Conservation (phyloP, 1,140 invertebrate genomes). For the Periplaneta americana region DNA sequence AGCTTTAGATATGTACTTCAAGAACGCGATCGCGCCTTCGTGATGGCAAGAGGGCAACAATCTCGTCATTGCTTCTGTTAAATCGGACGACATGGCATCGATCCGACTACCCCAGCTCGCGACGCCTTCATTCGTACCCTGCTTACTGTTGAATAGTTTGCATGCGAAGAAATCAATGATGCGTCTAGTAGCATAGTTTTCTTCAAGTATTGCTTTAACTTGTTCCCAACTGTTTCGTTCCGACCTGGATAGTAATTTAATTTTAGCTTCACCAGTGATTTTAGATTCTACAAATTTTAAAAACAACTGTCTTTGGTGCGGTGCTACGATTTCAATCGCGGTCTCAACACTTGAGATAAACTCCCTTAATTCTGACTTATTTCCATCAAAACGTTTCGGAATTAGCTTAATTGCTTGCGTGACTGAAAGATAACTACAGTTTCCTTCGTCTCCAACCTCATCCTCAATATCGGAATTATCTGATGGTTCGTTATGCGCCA, state of each 20-base stretch:
- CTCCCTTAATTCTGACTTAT: not conserved
- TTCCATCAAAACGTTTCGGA: not conserved
- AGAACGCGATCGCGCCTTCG: not conserved
- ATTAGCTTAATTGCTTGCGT: not conserved
- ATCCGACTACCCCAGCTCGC: not conserved
- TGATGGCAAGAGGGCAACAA: not conserved
- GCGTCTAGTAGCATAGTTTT: not conserved
- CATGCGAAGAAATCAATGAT: not conserved
- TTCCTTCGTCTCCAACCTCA: too few relatives aligned
- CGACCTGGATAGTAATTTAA: not conserved
- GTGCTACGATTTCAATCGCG: not conserved
- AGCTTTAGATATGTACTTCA: not conserved
- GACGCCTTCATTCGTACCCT: not conserved
- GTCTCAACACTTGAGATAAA: not conserved
- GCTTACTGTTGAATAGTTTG: not conserved
- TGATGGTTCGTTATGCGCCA: too few relatives aligned
- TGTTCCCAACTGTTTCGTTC: not conserved
- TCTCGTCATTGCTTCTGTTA: not conserved
- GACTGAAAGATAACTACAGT: too few relatives aligned
- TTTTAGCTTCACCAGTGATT: not conserved
- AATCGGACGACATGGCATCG: not conserved
- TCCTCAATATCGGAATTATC: too few relatives aligned
- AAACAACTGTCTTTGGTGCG: not conserved
- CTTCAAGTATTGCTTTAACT: not conserved
- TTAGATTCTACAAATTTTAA: not conserved